These are phyloP conservation scores for Excalfactoria chinensis DNA, from an alignment of 2,113 vertebrate genomes.

Conservation along the genomic window DNA sequence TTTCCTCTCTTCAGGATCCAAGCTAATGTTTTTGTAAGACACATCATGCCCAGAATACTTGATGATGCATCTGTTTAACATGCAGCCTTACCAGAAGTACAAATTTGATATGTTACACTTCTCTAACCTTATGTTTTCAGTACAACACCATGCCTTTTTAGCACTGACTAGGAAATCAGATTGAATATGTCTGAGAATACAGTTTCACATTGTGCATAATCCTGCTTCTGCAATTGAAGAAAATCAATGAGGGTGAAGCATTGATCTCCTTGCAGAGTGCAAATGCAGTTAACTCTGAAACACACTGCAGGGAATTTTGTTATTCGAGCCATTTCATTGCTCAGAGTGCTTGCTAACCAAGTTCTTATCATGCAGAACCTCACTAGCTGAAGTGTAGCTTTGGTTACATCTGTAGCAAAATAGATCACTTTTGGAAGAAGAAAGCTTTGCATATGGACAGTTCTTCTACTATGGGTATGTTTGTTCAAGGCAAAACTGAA, in stretches of 20 bases:
- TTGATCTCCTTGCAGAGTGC: slow-evolving; percentile 80
- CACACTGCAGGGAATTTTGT: slow-evolving; percentile 76
- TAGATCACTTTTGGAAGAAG: slow-evolving; percentile 63
- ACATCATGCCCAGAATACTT: neutral
- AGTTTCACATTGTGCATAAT: slow-evolving; percentile 75
- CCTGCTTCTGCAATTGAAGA: slow-evolving; percentile 66
- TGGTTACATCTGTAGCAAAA: slow-evolving; percentile 11
- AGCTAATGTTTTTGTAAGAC: slow-evolving; percentile 7
- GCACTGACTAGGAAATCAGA: slow-evolving; percentile 74
- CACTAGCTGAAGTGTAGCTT: slow-evolving; percentile 51
- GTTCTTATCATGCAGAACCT: slow-evolving; percentile 72
- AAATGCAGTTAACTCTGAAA: slow-evolving; percentile 78
- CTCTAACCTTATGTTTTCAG: slow-evolving; percentile 72
- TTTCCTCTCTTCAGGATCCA: slow-evolving; percentile 7
- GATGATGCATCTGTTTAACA: slow-evolving; percentile 53
- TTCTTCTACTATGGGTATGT: slow-evolving; percentile 45
- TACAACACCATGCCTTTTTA: slow-evolving; percentile 69
- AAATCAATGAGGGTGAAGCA: slow-evolving; percentile 81
- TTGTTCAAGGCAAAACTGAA: slow-evolving; percentile 80
- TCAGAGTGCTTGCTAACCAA: slow-evolving; percentile 76
- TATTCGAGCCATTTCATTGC: slow-evolving; percentile 78
- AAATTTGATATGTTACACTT: slow-evolving; percentile 66
- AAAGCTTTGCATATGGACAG: slow-evolving; percentile 50
- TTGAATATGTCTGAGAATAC: slow-evolving; percentile 72
- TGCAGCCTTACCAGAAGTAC: slow-evolving; percentile 43